Percentiles rank a stretch among this genome's conserved stretches.
phyloP scores from a whole-genome alignment of 2,888 invertebrate genomes.

The Shargacucullia verbasci region DNA sequence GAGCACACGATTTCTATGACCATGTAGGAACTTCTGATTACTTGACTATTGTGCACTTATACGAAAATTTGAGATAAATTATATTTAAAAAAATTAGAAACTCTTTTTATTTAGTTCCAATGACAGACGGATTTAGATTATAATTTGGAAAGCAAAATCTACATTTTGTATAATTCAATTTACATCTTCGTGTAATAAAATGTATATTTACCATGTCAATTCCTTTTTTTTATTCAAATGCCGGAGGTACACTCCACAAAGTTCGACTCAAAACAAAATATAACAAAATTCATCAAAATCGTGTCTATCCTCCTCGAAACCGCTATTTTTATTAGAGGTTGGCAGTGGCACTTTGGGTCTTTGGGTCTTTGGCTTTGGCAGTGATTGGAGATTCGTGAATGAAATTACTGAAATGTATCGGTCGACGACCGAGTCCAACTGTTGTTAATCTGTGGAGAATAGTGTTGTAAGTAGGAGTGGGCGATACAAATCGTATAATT shows the following conservation, averaged over 20 bases:
- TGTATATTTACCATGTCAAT: conserved; percentile 47
- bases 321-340: too few species aligned
- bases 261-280: conserved; percentile 43
- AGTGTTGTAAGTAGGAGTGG: too few species aligned
- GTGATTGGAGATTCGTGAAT: too few species aligned
- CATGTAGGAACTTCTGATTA: conserved; percentile 3
- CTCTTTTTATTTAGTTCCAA: conserved; percentile 8
- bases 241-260: conserved; percentile 37
- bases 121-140: conserved; percentile 29
- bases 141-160: conserved; percentile 21
- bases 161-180: conserved; percentile 24
- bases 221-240: conserved; percentile 24
- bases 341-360: too few species aligned
- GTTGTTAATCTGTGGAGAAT: too few species aligned
- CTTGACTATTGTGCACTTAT: background rate
- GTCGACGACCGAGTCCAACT: too few species aligned
- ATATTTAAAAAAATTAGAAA: conserved; percentile 35
- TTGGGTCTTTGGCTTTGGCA: too few species aligned
- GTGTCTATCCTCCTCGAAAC: conserved; percentile 3
- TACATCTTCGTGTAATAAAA: background rate
- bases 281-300: conserved; percentile 19
- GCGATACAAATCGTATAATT: too few species aligned
- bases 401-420: too few species aligned
- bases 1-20: conserved; percentile 12
- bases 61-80: background rate